Percentiles rank a stretch among this genome's conserved stretches.
These are phyloP conservation scores for Philereme vetulata DNA, from an alignment of 2,888 invertebrate species.

Conservation along the genomic window DNA sequence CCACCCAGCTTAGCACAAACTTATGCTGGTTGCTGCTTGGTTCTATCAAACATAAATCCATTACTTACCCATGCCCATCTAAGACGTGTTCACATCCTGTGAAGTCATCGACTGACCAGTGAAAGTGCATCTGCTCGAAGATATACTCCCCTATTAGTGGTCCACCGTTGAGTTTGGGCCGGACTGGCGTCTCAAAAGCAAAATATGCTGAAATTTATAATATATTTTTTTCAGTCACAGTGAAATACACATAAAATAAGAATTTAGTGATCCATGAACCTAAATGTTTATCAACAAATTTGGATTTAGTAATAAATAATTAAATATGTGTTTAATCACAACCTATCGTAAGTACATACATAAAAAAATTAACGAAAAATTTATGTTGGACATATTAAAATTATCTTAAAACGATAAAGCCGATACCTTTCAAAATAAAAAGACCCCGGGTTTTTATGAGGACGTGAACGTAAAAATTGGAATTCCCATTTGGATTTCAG, in stretches of 20 bases:
- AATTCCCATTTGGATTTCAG: neutral
- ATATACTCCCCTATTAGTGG: conserved; percentile 87
- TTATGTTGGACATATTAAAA: neutral
- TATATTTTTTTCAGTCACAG: conserved; percentile 3
- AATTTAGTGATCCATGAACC: no score
- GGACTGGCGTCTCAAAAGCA: conserved; percentile 84
- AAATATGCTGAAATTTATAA: conserved; percentile 77
- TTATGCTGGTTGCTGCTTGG: no score
- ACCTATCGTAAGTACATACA: no score
- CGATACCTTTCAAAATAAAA: neutral
- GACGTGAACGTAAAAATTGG: neutral
- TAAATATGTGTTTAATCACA: no score
- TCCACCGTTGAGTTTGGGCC: conserved; percentile 86
- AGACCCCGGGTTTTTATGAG: neutral
- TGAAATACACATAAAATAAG: no score
- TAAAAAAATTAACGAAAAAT: no score
- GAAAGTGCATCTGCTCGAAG: conserved; percentile 92
- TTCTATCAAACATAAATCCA: no score
- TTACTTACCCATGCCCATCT: conserved; percentile 86
- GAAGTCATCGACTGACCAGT: conserved; percentile 90
- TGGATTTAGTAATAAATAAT: no score
- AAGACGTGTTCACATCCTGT: conserved; percentile 92
- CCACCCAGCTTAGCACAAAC: no score
- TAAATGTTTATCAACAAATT: no score
- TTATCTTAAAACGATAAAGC: neutral